Evolutionary conservation across 2,113 vertebrate species (phyloP), one percentile per base, ranked within the genome.

Genomic region (Neolamprologus sp.): DNA sequence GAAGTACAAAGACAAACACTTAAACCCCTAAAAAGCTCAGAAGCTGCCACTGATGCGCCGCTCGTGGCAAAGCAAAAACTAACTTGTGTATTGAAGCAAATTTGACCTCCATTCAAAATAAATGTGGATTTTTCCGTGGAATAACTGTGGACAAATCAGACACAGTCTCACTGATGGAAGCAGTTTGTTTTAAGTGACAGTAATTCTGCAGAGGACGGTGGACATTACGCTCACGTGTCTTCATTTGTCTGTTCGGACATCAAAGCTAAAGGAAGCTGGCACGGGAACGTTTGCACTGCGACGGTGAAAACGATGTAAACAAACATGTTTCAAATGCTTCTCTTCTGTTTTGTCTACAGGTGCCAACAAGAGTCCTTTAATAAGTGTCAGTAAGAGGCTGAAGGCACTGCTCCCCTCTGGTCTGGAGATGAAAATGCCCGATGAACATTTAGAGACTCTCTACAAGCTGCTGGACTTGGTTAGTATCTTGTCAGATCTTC

Each of bases 381-480:
- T 88, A 51, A 96, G 83, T 8, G 92, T 98, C 7, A 95, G 96
- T 11, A 95, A 95, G 90, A 97, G 89, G 63, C 63, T 99, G 6
- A 95, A 94, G 37, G 49, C 78, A 3, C 83, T 98, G 85, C 93
- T 98, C 2, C 94, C 93, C 1, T 97, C 96, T 3, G 91, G 91
- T 10, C 57, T 86, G 13, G 96, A 96, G 63, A 88, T 91, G 53
- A 96, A 96, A 83, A 88, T 94, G 10, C 89, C 96, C 1, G 94
- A 96, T 13, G 95, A 94, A 9, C 94, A 96, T n/a, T 93, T 94
- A 1, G 97, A 97, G 63, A 96, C 96, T 78, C 94, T 98, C n/a
- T 93, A 95, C 83, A 86, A 94, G 86, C 89, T 99, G 53, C 93
- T 97, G 63, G 98, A 99, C 82, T 87, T 98, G 98, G 98, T 98